Evolutionary conservation across 2,797 vertebrate genomes (phyloP), one percentile per base, ranked within the genome.

Genomic region (Acanthurus tractus): DNA sequence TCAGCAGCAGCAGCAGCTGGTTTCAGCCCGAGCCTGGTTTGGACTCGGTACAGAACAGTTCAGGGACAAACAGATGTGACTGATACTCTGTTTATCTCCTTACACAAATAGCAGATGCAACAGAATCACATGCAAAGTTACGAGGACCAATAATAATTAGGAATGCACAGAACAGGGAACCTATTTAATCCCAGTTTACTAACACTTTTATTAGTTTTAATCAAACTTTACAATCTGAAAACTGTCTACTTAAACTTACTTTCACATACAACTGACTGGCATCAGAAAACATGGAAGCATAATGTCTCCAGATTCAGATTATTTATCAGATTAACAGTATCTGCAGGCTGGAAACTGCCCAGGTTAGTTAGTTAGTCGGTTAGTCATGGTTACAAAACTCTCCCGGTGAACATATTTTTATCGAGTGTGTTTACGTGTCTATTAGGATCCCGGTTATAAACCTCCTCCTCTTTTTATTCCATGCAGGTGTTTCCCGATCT

Each of bases 1-100:
- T 3, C 83, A 86, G 79, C 54, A 85, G 71, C 29, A 22, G 64
- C 64, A 52, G n/a, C 90, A 85, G 84, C 83, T 91, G 86, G 65
- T 9, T 25, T 25, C 72, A 46, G 71, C 23, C 49, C 36, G 61
- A 69, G 70, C 36, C 61, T 34, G 14, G 9, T 42, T 8, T 53
- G 62, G 66, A 68, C 17, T 54, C 68, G 56, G 54, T 22, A 2
- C 58, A 44, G 70, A 42, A 15, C 12, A 4, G 55, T 40, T 63
- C 58, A 66, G 61, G 56, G 46, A 62, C 45, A 29, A 68, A 58
- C 64, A 69, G 14, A 56, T 80, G 73, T 69, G 52, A 65, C 62
- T 18, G 40, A 66, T 63, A n/a, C 29, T 40, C 59, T 45, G 1
- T 46, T 64, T 49, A 57, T 75, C 67, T 63, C 18, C 23, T 6